These are phyloP conservation scores for Zosterops japonicus DNA, from an alignment of 2,113 vertebrate genomes.

Conservation along the genomic window DNA sequence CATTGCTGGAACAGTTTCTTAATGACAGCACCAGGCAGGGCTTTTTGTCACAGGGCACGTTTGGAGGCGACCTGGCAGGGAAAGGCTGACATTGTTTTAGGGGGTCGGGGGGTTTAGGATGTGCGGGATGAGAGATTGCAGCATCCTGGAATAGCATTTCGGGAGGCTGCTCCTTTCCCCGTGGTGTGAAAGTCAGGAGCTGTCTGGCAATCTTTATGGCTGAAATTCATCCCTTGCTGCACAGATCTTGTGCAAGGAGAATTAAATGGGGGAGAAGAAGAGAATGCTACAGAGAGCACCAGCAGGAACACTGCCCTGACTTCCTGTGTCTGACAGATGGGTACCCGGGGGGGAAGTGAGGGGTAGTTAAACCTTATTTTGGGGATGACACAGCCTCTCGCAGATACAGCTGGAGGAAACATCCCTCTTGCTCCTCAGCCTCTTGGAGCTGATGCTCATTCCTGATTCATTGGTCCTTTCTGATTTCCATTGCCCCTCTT, in stretches of 20 bases:
- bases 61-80: background rate
- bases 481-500: background rate
- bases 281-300: background rate
- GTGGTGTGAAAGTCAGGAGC: conserved; percentile 33
- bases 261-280: background rate
- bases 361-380: fast-evolving
- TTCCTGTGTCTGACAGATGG: background rate
- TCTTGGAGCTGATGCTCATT: background rate
- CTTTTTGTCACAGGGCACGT: background rate
- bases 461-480: background rate
- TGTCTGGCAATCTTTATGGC: conserved; percentile 47
- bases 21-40: conserved; percentile 16
- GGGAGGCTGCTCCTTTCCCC: conserved; percentile 35
- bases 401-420: background rate
- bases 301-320: background rate
- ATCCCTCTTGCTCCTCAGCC: background rate
- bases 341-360: fast-evolving
- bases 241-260: background rate
- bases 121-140: background rate
- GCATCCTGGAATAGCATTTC: background rate
- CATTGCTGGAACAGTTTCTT: conserved; percentile 61
- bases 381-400: background rate
- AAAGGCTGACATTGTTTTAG: conserved; percentile 29
- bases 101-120: background rate
- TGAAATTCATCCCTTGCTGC: conserved; percentile 39